phyloP scores from a whole-genome alignment of 2,888 invertebrate genomes.

The Perizoma affinitatum region DNA sequence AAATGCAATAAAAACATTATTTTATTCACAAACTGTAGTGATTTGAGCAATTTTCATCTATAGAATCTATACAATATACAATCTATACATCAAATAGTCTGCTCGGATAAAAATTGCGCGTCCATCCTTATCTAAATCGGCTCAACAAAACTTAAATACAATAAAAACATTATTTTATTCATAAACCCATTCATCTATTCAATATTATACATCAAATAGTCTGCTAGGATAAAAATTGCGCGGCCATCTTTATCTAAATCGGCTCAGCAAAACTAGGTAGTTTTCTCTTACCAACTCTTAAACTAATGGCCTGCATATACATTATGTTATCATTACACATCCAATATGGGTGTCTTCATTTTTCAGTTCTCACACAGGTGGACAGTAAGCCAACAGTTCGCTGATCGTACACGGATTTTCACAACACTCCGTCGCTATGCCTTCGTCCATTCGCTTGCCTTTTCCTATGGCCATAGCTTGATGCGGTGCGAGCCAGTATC shows the following conservation, averaged over 20 bases:
- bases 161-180: constrained; percentile 12
- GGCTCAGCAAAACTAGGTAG: too few relatives aligned
- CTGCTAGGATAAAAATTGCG: too few relatives aligned
- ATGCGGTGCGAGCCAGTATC: constrained; percentile 44
- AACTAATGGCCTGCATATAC: background rate
- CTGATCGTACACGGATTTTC: constrained; percentile 46
- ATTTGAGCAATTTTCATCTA: too few relatives aligned
- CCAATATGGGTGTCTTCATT: background rate
- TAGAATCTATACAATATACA: too few relatives aligned
- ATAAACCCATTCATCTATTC: background rate
- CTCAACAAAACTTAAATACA: too few relatives aligned
- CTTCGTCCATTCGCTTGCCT: constrained; percentile 42
- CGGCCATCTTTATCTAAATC: too few relatives aligned
- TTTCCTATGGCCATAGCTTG: constrained; percentile 40
- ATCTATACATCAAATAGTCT: too few relatives aligned
- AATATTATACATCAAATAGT: background rate
- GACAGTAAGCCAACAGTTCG: constrained; percentile 50
- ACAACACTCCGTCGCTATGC: constrained; percentile 51
- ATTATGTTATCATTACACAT: background rate
- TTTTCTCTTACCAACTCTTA: too few relatives aligned
- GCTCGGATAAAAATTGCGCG: too few relatives aligned
- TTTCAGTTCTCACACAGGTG: constrained; percentile 11
- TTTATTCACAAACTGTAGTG: constrained; percentile 19
- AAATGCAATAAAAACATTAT: background rate
- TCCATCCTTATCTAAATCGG: too few relatives aligned